phyloP scores from a whole-genome alignment of 1,140 invertebrate genomes.

The Drosophila athabasca region DNA sequence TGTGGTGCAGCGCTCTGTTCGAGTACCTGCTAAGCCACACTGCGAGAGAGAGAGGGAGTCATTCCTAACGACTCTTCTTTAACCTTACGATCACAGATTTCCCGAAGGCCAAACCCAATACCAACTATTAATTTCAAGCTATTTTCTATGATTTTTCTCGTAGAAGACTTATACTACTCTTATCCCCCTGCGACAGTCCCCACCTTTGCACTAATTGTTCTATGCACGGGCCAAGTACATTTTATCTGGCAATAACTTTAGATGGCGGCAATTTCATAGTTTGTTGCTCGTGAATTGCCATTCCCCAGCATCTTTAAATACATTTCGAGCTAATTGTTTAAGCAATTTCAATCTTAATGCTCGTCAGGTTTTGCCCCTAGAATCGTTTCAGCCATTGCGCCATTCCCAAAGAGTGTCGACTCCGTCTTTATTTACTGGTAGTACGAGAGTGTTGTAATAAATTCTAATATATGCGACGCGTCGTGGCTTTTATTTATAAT shows the following conservation, averaged over 20 bases:
- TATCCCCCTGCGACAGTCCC: not conserved
- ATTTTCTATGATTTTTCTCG: not conserved
- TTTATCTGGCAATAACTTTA: conserved; percentile 34
- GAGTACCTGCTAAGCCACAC: too few species aligned
- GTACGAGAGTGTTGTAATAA: conserved; percentile 47
- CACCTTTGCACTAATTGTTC: conserved; percentile 10
- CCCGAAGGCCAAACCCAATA: too few species aligned
- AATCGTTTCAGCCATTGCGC: conserved; percentile 43
- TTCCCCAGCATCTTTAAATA: conserved; percentile 38
- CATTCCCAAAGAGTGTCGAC: conserved; percentile 31
- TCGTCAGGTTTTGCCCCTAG: conserved; percentile 15
- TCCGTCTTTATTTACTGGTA: conserved; percentile 1
- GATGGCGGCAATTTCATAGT: conserved; percentile 45
- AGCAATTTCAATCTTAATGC: conserved; percentile 36
- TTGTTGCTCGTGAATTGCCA: conserved; percentile 44
- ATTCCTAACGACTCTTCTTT: too few species aligned
- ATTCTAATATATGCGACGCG: conserved; percentile 63
- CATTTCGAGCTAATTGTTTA: conserved; percentile 42
- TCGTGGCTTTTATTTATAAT: conserved; percentile 25
- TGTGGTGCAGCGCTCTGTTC: too few species aligned
- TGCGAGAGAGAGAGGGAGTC: too few species aligned
- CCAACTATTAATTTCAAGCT: too few species aligned
- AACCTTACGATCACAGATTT: too few species aligned
- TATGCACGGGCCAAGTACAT: conserved; percentile 2
- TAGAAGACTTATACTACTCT: not conserved